A percentile compares a stretch with the other conserved stretches of the same genome.
These are phyloP conservation scores for Pseudonaja textilis DNA, from an alignment of 2,113 vertebrate species.

Conservation along the genomic window DNA sequence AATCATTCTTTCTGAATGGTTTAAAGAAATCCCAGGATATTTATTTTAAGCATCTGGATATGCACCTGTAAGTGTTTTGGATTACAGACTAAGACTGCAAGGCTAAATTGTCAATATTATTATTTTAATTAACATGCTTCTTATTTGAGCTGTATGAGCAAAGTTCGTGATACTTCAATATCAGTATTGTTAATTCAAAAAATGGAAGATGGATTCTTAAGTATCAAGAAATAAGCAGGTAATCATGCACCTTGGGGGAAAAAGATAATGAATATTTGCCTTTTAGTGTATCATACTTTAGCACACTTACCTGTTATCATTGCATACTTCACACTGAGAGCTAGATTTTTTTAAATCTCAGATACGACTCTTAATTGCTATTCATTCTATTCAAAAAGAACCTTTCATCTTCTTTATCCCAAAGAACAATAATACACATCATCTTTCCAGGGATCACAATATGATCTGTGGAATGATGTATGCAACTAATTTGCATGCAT, in stretches of 20 bases:
- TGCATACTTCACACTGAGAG: not conserved
- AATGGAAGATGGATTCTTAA: not conserved
- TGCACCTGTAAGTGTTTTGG: not conserved
- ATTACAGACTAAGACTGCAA: not conserved
- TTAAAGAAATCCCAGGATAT: not conserved
- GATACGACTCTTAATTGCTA: not conserved
- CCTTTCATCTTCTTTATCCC: not conserved
- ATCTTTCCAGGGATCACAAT: not conserved
- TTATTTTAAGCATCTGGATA: not conserved
- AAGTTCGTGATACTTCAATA: not conserved
- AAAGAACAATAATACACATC: not conserved
- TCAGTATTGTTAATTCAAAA: slow-evolving; percentile 7
- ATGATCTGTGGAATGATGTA: not conserved
- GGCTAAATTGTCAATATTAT: slow-evolving; percentile 4
- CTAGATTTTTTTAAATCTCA: not conserved
- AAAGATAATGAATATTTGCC: not conserved
- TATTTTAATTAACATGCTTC: slow-evolving; percentile 3
- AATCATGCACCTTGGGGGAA: not conserved
- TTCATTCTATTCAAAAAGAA: not conserved
- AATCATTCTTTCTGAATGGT: not conserved
- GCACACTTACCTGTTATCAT: not conserved
- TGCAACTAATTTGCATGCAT: not conserved
- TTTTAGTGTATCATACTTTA: not conserved
- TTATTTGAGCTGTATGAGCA: not conserved
- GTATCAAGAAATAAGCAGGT: not conserved